These are phyloP conservation scores for Oligia fasciuncula DNA, from an alignment of 2,888 invertebrate genomes.

Conservation along the genomic window DNA sequence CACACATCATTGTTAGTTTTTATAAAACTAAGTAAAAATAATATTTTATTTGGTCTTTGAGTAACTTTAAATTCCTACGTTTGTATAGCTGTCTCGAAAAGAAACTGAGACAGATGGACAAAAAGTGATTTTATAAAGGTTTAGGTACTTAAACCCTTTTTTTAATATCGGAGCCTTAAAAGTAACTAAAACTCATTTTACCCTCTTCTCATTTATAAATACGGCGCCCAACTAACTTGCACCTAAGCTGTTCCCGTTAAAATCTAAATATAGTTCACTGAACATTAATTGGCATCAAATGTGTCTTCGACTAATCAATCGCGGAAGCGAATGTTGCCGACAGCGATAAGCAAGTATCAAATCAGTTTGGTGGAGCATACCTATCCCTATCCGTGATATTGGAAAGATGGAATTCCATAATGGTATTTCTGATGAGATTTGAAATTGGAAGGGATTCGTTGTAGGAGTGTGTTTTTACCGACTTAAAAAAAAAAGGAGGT, in stretches of 20 bases:
- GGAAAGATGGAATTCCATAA: not conserved
- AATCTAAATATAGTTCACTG: slow-evolving; percentile 30
- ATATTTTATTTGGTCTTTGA: not conserved
- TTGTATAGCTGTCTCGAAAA: not conserved
- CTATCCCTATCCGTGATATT: too few species aligned
- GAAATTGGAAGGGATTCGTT: not conserved
- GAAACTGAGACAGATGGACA: not conserved
- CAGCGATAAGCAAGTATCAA: slow-evolving; percentile 9
- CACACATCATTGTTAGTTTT: not conserved
- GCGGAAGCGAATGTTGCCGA: slow-evolving; percentile 18
- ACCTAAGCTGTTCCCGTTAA: not conserved
- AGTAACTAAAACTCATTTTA: not conserved
- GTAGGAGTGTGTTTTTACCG: too few species aligned
- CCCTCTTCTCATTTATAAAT: not conserved
- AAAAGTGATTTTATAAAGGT: not conserved
- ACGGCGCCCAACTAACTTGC: not conserved
- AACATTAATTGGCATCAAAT: slow-evolving; percentile 63
- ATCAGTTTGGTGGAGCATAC: slow-evolving; percentile 23
- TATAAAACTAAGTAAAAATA: not conserved
- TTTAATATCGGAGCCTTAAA: not conserved
- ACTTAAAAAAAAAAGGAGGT: too few species aligned
- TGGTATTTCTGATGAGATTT: not conserved
- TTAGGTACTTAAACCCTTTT: not conserved
- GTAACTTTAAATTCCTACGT: not conserved
- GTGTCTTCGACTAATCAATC: slow-evolving; percentile 60